Evolutionary conservation across 2,888 invertebrate species (phyloP), one percentile per base, ranked within the genome.

Genomic region (Toxonevra muliebris): DNA sequence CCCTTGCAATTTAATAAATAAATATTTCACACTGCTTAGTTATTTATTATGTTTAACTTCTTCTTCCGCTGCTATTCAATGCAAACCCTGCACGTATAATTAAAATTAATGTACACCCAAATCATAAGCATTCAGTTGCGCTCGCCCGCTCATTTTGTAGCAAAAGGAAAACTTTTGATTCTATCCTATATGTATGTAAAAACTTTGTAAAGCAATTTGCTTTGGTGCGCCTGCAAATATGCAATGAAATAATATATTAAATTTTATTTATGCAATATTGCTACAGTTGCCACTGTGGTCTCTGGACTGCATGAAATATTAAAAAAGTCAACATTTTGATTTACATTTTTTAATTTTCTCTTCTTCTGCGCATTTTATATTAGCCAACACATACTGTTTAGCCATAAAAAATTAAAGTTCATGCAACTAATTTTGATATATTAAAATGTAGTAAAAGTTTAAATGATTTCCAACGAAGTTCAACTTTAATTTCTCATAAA

Each of bases 311-410:
- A 48, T 48, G 13, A 7, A 30, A 30, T 30, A 30, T 30, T 30
- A 30, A 30, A 30, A 30, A 30, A n/a, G 48, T 15, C 48, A 4
- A 30, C 15, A 15, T 48, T 43, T 54, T 66, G 66, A 66, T 66
- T 66, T 66, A 60, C 45, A 60, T 15, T 65, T 66, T 66, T 66
- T 66, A 66, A 66, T 66, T 43, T 54, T 41, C 40, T 12, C 40
- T 41, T 11, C 42, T 41, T 66, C n/a, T 54, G 41, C 53, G 30
- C n/a, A 17, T 15, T 58, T 58, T 9, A n/a, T 58, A 42, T 19
- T 13, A 40, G 13, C 61, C 52, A 15, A 43, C 11, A 30, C 50
- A 61, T 52, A n/a, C 30, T 13, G 42, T 8, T 12, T 15, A 48
- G 48, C 48, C 15, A 53, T 12, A 11, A 2, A 11, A 2, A 53